phyloP scores from a whole-genome alignment of 2,113 vertebrate genomes.

The Neolamprologus falcicula region DNA sequence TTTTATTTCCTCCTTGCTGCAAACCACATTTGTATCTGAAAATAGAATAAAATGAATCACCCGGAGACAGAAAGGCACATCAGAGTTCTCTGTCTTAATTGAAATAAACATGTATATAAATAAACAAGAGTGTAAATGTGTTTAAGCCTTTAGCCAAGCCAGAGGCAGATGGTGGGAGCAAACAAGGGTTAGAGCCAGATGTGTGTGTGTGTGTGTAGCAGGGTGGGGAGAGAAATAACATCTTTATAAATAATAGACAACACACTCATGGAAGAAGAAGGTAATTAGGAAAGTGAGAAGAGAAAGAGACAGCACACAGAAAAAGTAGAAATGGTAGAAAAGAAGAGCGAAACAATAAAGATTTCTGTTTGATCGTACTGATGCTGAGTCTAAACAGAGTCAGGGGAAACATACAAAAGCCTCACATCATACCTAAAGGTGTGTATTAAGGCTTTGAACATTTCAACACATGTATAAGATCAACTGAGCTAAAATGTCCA shows the following conservation, averaged over 20 bases:
- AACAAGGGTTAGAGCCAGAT: constrained; percentile 24
- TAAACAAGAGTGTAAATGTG: background rate
- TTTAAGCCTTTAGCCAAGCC: background rate
- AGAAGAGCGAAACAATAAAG: background rate
- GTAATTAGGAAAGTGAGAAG: background rate
- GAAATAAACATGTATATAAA: background rate
- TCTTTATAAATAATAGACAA: constrained; percentile 18
- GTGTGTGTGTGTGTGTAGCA: background rate
- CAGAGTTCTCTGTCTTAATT: background rate
- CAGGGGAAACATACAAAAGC: background rate
- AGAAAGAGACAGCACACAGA: background rate
- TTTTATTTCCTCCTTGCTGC: background rate
- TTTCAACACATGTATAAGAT: background rate
- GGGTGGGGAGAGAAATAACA: background rate
- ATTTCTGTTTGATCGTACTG: background rate
- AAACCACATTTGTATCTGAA: background rate
- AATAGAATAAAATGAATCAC: background rate
- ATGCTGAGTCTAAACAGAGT: background rate
- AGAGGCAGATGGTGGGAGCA: constrained; percentile 29
- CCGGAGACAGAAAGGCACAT: background rate
- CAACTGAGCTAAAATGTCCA: background rate
- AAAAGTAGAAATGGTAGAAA: background rate
- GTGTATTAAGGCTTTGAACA: background rate
- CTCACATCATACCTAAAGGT: background rate
- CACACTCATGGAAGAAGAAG: background rate